Evolutionary conservation across 2,888 invertebrate species (phyloP).

Genomic region (Phorcus lineatus): DNA sequence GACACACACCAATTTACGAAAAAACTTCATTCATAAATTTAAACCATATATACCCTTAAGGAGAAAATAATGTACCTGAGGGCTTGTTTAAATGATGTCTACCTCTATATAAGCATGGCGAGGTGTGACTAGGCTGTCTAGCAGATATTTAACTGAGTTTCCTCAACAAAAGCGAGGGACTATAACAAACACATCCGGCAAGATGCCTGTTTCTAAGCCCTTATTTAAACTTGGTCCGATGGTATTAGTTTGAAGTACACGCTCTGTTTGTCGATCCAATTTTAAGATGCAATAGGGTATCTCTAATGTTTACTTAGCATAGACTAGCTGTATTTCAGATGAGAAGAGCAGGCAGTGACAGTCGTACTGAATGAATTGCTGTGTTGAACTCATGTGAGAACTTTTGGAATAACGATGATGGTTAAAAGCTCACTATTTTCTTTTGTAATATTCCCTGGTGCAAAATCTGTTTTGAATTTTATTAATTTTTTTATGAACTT

Average conservation of each 20-base stretch:
- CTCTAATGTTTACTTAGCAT: background rate
- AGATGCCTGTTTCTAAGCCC: background rate
- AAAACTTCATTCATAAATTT: background rate
- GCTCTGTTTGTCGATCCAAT: conserved; percentile 6
- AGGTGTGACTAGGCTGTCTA: background rate
- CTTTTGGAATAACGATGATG: background rate
- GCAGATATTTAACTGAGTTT: background rate
- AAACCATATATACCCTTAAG: background rate
- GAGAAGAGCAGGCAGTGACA: background rate
- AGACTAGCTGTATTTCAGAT: background rate
- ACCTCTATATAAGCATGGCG: background rate
- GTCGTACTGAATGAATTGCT: background rate
- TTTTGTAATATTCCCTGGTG: no score
- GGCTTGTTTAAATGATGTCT: background rate
- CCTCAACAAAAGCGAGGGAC: background rate
- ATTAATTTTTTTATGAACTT: no score
- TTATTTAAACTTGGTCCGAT: conserved; percentile 10
- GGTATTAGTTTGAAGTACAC: conserved; percentile 5
- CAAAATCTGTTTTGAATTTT: no score
- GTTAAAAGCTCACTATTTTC: no score
- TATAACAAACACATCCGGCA: background rate
- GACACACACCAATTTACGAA: background rate
- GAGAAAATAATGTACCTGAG: background rate
- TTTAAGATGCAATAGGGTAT: conserved; percentile 8
- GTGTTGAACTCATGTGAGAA: background rate